Base-by-base conservation (phyloP, 92 coral and sea anemone genomes). In the Porites rus region DNA sequence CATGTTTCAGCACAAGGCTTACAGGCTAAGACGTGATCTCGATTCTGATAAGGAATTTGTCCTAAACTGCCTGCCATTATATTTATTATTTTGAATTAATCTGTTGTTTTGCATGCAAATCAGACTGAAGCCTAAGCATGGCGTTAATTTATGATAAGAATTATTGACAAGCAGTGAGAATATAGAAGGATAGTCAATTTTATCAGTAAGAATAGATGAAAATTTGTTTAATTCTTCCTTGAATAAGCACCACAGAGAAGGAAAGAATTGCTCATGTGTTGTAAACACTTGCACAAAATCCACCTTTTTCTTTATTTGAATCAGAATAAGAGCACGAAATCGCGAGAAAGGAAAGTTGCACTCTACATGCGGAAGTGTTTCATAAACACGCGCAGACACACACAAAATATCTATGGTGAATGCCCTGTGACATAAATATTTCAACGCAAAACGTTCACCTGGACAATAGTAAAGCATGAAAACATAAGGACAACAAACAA, bases 101-200 rank as follows among this genome's bases (percentile, higher is more conserved):
- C 18, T 77, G 70, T 61, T 28, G 43, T 77, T 61, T 50, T 43
- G 46, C 31, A 77, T 77, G 81, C 69, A 77, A 77, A 77, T 77
- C n/a, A 20, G 12, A 5, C 43, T 51, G 28, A 50, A 28, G 24
- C 20, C 63, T 6, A 74, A 74, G 19, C 81, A 77, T 77, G 62
- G 46, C 16, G 70, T 18, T 61, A 61, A 70, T 62, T 77, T 61
- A 38, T 38, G 6, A 61, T 70, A 70, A 11, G 31, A 9, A 14
- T 43, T 16, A 38, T 43, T 18, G 70, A 61, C 81, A 77, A 51
- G 6, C 4, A 18, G 14, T 18, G 56, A 77, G 46, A 38, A 38
- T 38, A 38, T 38, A 38, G 46, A 62, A 62, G 43, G 69, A 18
- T 31, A 61, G 10, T 0, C 6, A 67, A 10, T n/a, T 18, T 46